These are phyloP conservation scores for Pheosia tremula DNA, from an alignment of 2,888 invertebrate species.

Conservation along the genomic window DNA sequence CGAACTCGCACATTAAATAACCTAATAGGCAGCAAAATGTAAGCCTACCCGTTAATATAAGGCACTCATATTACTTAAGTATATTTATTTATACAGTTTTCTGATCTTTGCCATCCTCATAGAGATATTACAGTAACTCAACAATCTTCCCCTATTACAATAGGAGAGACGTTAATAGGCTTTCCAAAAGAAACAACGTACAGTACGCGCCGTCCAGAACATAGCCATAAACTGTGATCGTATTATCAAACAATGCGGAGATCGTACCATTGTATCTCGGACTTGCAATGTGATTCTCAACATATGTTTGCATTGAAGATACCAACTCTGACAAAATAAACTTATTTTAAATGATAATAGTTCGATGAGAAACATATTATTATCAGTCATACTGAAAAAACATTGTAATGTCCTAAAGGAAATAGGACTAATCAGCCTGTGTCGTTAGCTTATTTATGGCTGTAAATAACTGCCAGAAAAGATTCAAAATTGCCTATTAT, in stretches of 20 bases:
- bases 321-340: not conserved
- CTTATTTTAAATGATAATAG: too few species aligned
- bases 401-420: too few species aligned
- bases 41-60: too few species aligned
- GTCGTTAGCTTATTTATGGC: too few species aligned
- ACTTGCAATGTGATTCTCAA: not conserved
- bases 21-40: too few species aligned
- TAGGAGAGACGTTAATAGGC: slow-evolving; percentile 39
- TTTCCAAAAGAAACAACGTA: slow-evolving; percentile 44
- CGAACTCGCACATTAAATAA: too few species aligned
- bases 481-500: too few species aligned
- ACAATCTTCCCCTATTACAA: slow-evolving; percentile 26
- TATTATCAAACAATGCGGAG: slow-evolving; percentile 3
- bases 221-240: slow-evolving; percentile 9
- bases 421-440: too few species aligned
- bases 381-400: too few species aligned
- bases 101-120: slow-evolving; percentile 5
- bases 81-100: not conserved
- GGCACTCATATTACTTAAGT: too few species aligned
- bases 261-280: not conserved
- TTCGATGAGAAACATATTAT: too few species aligned
- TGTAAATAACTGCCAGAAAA: too few species aligned
- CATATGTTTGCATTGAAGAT: not conserved
- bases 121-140: slow-evolving; percentile 21
- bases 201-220: slow-evolving; percentile 38